These are phyloP conservation scores for Lichenostomus cassidix DNA, from an alignment of 2,113 vertebrate genomes.

Conservation along the genomic window DNA sequence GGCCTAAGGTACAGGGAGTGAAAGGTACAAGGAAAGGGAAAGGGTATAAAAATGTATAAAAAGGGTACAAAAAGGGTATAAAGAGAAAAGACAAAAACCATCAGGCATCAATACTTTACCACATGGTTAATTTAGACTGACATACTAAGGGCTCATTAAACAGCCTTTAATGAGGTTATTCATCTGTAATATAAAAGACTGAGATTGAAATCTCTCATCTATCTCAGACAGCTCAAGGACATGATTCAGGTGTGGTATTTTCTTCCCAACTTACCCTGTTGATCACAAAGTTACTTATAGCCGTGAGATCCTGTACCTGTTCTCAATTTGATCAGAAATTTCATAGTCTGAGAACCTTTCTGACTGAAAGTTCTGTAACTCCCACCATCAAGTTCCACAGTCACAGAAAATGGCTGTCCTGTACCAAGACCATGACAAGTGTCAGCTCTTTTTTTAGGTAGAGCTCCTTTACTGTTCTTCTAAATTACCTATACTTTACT, in stretches of 20 bases:
- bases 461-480: not conserved
- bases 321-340: not conserved
- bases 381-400: not conserved
- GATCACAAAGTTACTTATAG: not conserved
- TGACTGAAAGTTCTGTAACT: not conserved
- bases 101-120: not conserved
- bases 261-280: not conserved
- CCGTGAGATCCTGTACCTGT: not conserved
- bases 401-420: not conserved
- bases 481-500: not conserved
- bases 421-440: not conserved
- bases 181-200: not conserved
- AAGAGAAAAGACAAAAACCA: too few relatives aligned
- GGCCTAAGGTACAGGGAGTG: too few relatives aligned
- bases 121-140: not conserved
- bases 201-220: not conserved
- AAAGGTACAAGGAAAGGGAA: too few relatives aligned
- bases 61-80: too few relatives aligned
- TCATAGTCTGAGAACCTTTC: not conserved
- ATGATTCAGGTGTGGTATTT: not conserved
- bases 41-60: too few relatives aligned
- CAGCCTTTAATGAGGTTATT: not conserved
- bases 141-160: not conserved
- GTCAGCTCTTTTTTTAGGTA: not conserved
- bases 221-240: not conserved